Evolutionary conservation across 2,797 vertebrate genomes (phyloP), one percentile per base, ranked within the genome.

Genomic region (Orientallactaga sibirica): DNA sequence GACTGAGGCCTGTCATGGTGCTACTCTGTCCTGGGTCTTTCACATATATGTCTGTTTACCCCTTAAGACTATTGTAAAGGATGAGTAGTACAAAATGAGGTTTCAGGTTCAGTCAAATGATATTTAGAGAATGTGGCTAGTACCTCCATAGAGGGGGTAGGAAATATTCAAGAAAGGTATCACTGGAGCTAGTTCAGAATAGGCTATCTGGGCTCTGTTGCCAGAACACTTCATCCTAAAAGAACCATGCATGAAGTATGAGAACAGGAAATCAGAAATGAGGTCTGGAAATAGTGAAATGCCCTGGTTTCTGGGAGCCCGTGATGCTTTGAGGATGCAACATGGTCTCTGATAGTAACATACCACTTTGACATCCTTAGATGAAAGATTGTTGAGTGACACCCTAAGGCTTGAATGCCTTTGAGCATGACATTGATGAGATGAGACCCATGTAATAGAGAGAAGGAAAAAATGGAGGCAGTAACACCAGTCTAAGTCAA

Each of bases 81-180:
- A 91, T 64, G 3, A 71, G 77, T 74, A 16, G 5, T 43, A 80
- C 11, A 16, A 78, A 86, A 75, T 81, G 94, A 84, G 15, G 2
- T 87, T 84, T 52, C n/a, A 61, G 79, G 78, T 1, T 3, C 87
- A 86, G 43, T 66, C 64, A 84, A 94, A 85, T 52, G 43, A 0
- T 66, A 5, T 85, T 90, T 71, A 41, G 16, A 73, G 68, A 89
- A 41, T 14, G 67, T 24, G 25, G 71, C 66, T 52, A 16, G 61
- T n/a, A 29, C 43, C 29, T 7, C 10, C 14, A 29, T 58, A 37
- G 66, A 55, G 18, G 4, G 25, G 41, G 11, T 41, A 90, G 22
- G 22, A 95, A 95, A 86, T 37, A 5, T 14, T 79, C 55, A 66
- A 14, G 71, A 68, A 41, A 88, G 24, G 19, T n/a, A n/a, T 73